A percentile compares a stretch with the other conserved stretches of the same genome.
phyloP scores from a whole-genome alignment of 2,113 vertebrate species.

The Spea bombifrons region DNA sequence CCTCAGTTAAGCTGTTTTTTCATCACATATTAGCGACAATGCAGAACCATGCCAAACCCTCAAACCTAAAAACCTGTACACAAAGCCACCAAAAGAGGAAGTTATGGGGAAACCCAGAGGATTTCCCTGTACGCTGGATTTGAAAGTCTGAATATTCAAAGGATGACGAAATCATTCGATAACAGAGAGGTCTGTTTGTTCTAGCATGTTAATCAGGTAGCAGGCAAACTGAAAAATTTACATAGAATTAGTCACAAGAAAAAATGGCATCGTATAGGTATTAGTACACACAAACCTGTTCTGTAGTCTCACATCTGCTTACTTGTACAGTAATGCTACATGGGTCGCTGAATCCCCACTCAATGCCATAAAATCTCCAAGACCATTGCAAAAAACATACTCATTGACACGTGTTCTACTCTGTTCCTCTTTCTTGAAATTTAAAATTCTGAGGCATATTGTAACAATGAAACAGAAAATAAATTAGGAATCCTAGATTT shows the following conservation, averaged over 20 bases:
- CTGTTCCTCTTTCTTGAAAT: no score
- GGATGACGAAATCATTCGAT: slow-evolving; percentile 12
- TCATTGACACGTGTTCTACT: no score
- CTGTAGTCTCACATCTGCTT: no score
- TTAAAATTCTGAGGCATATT: no score
- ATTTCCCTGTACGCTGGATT: slow-evolving; percentile 10
- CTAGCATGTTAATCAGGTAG: slow-evolving; percentile 21
- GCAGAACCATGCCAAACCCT: neutral
- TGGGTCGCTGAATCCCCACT: no score
- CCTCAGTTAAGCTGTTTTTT: neutral
- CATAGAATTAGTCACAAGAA: slow-evolving; percentile 19
- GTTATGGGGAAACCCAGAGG: slow-evolving; percentile 10
- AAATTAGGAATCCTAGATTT: no score
- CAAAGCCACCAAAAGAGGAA: slow-evolving; percentile 16
- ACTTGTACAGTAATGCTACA: no score
- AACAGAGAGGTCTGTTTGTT: neutral
- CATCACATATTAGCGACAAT: slow-evolving; percentile 9
- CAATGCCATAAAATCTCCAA: no score
- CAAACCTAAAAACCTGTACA: neutral
- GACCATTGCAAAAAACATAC: no score
- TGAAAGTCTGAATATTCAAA: neutral
- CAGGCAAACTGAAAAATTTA: slow-evolving; percentile 4
- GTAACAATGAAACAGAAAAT: no score
- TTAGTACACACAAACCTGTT: no score
- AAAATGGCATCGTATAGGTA: neutral